Percentiles rank a stretch among this genome's conserved stretches.
These are phyloP conservation scores for Penaeus vannamei DNA, from an alignment of 1,140 invertebrate genomes.

Conservation along the genomic window DNA sequence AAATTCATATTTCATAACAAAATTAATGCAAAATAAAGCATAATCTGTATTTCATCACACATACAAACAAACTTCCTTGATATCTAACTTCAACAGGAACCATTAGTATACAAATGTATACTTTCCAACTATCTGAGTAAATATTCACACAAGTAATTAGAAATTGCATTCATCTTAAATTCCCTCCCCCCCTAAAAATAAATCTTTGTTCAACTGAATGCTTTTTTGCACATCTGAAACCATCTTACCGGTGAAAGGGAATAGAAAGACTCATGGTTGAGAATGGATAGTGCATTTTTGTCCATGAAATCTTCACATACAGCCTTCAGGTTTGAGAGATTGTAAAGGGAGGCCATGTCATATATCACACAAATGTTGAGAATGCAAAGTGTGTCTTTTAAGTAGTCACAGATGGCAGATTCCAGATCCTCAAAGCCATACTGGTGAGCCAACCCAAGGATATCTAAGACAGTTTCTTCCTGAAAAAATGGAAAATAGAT, in stretches of 20 bases:
- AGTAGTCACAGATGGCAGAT: conserved; percentile 91
- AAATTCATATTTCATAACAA: no score
- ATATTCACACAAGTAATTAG: no score
- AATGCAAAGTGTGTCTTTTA: conserved; percentile 88
- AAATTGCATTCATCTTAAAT: conserved; percentile 3
- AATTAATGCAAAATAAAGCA: no score
- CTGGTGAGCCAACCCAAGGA: conserved; percentile 91
- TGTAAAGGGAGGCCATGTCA: conserved; percentile 88
- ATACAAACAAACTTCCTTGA: no score
- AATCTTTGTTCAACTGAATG: background rate
- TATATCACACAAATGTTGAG: conserved; percentile 94
- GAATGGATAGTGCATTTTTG: conserved; percentile 86
- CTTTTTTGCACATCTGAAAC: background rate
- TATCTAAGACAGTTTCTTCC: conserved; percentile 90
- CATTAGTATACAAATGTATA: no score
- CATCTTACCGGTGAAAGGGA: conserved; percentile 84
- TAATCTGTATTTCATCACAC: no score
- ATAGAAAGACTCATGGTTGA: conserved; percentile 87
- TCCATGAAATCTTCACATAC: conserved; percentile 86
- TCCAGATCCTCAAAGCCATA: conserved; percentile 96
- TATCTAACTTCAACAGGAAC: no score
- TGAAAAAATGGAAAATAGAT: conserved; percentile 68
- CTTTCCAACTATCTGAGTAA: no score
- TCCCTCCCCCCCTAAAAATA: conserved; percentile 41
- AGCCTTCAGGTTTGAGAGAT: conserved; percentile 77